Base-by-base conservation (phyloP, 2,888 invertebrate genomes). In the Pharmacophagus antenor region DNA sequence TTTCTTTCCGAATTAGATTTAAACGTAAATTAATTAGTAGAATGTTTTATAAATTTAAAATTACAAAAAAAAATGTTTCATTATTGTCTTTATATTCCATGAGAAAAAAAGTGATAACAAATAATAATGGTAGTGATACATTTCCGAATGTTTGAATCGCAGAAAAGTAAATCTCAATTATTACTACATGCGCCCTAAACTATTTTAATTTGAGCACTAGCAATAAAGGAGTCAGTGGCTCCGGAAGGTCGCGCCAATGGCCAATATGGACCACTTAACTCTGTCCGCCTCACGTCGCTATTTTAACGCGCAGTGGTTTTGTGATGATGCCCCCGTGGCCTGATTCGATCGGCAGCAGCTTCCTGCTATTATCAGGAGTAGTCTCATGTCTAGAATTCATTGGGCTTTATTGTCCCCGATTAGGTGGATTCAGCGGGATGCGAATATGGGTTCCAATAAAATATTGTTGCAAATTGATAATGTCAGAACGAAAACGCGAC, bases 181-280 rank as follows among this genome's bases (percentile, higher is more conserved):
- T 27, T 37, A 47, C 17, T 47, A 8, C 23, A 46, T 23, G 15
- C 27, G 10, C 15, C n/a, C 15, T 44, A 27, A 25, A 54, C 23
- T 21, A 49, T 49, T 54, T 54, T 41, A 21, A 54, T 44, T 54
- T 50, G 12, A 50, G 25, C 42, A 15, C 10, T 1, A 42, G 31
- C 44, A 49, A 55, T 51, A 55, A 46, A 60, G 55, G 23, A 37
- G 50, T 55, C 55, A 51, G 17, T 51, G 55, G 46, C 60, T 55
- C 55, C 55, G 50, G 55, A 60, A 60, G 60, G 55, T 60, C 37
- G 55, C 44, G 31, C 41, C 41, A 42, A 49, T 53, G 53, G 12
- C 23, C 55, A 17, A 55, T 59, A 46, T 25, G 31, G 48, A 44
- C 25, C 52, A 48, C 56, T 61, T 48, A 56, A 47, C 41, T 56